phyloP scores from a whole-genome alignment of 2,113 vertebrate genomes.

The Myrmecobius fasciatus region DNA sequence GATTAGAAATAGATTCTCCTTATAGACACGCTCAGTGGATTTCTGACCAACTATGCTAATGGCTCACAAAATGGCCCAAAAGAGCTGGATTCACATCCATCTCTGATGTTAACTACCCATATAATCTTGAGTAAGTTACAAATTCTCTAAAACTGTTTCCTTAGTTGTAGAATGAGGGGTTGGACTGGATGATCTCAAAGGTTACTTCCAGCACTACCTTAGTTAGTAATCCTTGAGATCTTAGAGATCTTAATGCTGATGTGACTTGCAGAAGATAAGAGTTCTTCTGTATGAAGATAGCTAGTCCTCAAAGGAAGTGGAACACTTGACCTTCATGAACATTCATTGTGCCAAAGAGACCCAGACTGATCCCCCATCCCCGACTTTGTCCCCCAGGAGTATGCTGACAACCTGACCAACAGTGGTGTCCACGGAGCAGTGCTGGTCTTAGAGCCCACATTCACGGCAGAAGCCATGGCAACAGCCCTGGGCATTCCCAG shows the following conservation, averaged over 20 bases:
- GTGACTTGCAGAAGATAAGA: neutral
- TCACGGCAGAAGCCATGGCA: slow-evolving; percentile 86
- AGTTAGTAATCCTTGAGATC: neutral
- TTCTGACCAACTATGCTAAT: neutral
- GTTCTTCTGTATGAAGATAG: neutral
- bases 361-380: neutral
- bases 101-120: neutral
- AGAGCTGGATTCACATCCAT: neutral
- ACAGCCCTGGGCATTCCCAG: slow-evolving; percentile 86
- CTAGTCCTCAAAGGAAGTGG: neutral
- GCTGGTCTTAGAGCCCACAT: slow-evolving; percentile 90
- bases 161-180: neutral
- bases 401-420: slow-evolving; percentile 87
- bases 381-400: slow-evolving; percentile 83
- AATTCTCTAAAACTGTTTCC: neutral
- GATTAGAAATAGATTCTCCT: neutral
- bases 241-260: neutral
- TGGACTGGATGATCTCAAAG: neutral
- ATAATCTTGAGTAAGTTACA: neutral
- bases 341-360: neutral
- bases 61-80: neutral
- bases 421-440: slow-evolving; percentile 91
- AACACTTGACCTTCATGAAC: neutral
- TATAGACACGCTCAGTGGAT: neutral
- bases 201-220: neutral